phyloP scores from a whole-genome alignment of 2,113 vertebrate species.

The Isichthys henryi region DNA sequence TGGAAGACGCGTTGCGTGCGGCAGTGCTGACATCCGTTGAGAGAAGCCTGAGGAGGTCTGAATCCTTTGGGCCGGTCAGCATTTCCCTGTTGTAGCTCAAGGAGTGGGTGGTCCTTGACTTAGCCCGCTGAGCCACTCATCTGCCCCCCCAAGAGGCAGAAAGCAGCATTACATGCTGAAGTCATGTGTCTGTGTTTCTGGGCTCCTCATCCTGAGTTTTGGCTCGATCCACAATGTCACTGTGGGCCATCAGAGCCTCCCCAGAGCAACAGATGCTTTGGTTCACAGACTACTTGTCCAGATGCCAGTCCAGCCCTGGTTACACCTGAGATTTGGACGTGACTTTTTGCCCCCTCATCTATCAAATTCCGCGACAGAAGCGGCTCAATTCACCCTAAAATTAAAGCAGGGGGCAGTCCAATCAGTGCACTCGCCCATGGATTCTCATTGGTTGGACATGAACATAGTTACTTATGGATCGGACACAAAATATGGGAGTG shows the following conservation, averaged over 20 bases:
- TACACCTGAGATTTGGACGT: too few species aligned
- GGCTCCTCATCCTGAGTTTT: neutral
- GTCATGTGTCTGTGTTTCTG: slow-evolving; percentile 33
- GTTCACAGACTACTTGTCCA: slow-evolving; percentile 41
- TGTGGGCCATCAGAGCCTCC: neutral
- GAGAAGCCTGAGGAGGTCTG: slow-evolving; percentile 37
- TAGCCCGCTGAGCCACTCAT: too few species aligned
- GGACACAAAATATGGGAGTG: too few species aligned
- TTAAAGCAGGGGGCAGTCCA: too few species aligned
- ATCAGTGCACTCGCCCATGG: too few species aligned
- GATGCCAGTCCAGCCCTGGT: slow-evolving; percentile 35
- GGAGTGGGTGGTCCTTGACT: slow-evolving; percentile 64
- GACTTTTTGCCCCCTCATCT: too few species aligned
- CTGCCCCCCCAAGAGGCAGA: slow-evolving; percentile 41
- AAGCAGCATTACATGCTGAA: slow-evolving; percentile 31
- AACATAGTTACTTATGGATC: too few species aligned
- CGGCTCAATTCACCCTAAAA: too few species aligned
- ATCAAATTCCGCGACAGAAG: too few species aligned
- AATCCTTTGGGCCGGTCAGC: neutral
- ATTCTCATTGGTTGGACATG: too few species aligned
- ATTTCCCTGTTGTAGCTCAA: slow-evolving; percentile 82
- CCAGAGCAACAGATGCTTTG: slow-evolving; percentile 3
- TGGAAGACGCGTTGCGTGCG: slow-evolving; percentile 24
- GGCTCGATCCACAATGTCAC: neutral
- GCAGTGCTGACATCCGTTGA: slow-evolving; percentile 33